Evolutionary conservation across 2,113 vertebrate genomes (phyloP).

Genomic region (Ctenomys sociabilis): DNA sequence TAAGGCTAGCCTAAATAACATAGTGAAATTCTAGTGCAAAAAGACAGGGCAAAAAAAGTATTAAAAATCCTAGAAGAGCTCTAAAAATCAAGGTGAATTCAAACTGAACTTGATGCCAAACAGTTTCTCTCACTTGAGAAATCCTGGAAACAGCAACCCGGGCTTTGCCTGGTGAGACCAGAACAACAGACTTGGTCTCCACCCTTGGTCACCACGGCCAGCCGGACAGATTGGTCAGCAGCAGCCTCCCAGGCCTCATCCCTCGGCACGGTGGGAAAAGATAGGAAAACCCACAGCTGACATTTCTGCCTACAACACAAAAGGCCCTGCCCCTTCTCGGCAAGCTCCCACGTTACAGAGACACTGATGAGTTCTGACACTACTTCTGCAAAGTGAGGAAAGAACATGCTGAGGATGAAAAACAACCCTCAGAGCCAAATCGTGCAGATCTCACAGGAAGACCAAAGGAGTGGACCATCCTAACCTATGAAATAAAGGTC

Average conservation of each 20-base stretch:
- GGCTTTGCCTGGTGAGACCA: not conserved
- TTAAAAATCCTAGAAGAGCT: not conserved
- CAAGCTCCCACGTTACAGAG: not conserved
- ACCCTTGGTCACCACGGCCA: not conserved
- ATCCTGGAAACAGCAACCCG: not conserved
- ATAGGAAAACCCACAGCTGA: not conserved
- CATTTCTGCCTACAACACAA: no score
- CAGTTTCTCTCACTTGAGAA: not conserved
- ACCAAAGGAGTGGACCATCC: not conserved
- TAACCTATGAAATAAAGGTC: not conserved
- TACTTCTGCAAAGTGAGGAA: not conserved
- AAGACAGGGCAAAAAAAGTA: not conserved
- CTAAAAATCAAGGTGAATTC: not conserved
- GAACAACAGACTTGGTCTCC: not conserved
- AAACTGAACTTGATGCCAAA: not conserved
- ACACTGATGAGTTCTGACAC: not conserved
- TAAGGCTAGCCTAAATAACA: not conserved
- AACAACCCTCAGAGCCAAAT: not conserved
- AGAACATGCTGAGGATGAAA: not conserved
- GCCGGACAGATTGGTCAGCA: not conserved
- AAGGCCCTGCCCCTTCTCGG: not conserved
- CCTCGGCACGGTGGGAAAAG: not conserved
- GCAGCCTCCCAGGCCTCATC: not conserved
- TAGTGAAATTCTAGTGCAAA: not conserved
- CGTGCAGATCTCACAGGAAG: not conserved